Percentiles rank a stretch among this genome's conserved stretches.
phyloP scores from a whole-genome alignment of 2,888 invertebrate species.

The Kuschelorhynchus macadamiae region DNA sequence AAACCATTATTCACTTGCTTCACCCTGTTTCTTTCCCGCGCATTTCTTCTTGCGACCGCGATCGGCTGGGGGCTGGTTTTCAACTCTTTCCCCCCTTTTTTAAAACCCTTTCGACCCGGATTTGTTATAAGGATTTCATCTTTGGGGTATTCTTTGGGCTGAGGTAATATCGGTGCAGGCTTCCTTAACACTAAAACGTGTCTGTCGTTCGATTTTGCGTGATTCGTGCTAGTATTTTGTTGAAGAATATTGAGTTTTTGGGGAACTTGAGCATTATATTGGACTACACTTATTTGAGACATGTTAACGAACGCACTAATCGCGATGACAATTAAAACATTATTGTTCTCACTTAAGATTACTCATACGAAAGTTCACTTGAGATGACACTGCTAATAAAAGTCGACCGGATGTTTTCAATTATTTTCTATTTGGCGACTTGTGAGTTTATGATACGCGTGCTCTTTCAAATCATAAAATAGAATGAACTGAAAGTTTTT shows the following conservation, averaged over 20 bases:
- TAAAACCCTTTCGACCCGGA: constrained; percentile 66
- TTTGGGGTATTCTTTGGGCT: constrained; percentile 58
- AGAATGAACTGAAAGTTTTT: constrained; percentile 60
- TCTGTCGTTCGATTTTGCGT: constrained; percentile 66
- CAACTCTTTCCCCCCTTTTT: constrained; percentile 57
- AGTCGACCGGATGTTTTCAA: constrained; percentile 55
- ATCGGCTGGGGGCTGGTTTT: constrained; percentile 76
- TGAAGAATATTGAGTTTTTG: constrained; percentile 76
- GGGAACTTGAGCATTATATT: constrained; percentile 71
- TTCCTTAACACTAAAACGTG: constrained; percentile 73
- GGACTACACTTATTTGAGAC: constrained; percentile 72
- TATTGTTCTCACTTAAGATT: constrained; percentile 22
- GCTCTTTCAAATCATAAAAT: constrained; percentile 61
- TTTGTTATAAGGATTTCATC: constrained; percentile 63
- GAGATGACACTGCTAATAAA: background rate
- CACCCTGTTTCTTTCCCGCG: constrained; percentile 92
- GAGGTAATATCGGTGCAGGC: constrained; percentile 69
- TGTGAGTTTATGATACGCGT: constrained; percentile 57
- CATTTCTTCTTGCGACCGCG: constrained; percentile 90
- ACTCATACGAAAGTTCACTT: constrained; percentile 2
- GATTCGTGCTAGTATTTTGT: constrained; percentile 74
- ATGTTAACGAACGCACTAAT: constrained; percentile 42
- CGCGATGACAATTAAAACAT: constrained; percentile 30
- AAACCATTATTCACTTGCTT: constrained; percentile 94
- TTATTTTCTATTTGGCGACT: constrained; percentile 53